phyloP scores from a whole-genome alignment of 1,140 invertebrate genomes.

The Dysdera silvatica region DNA sequence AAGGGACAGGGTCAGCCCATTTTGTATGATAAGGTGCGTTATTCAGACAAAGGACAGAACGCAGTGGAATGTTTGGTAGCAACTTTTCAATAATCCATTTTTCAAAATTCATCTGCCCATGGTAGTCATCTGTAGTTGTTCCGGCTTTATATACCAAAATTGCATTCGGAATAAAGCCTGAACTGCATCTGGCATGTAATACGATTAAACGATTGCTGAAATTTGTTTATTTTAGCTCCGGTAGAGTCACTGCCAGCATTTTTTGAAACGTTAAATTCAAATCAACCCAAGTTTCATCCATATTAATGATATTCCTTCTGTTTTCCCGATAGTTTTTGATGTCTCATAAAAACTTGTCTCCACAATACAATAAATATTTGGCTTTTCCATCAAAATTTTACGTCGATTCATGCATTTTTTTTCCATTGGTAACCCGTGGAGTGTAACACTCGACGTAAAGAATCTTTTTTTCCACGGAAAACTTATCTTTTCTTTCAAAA shows the following conservation, averaged over 20 bases:
- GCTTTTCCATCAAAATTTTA: not conserved
- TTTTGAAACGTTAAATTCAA: not conserved
- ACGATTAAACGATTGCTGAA: constrained; percentile 25
- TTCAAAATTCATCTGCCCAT: constrained; percentile 33
- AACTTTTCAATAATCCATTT: no score
- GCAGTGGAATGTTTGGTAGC: no score
- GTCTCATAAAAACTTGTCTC: not conserved
- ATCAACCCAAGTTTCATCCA: constrained; percentile 13
- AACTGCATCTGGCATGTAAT: constrained; percentile 26
- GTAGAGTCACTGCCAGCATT: not conserved
- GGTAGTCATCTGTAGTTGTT: constrained; percentile 31
- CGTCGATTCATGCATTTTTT: not conserved
- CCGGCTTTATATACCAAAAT: constrained; percentile 20
- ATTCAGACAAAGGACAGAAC: no score
- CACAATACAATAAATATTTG: not conserved
- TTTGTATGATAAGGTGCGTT: no score
- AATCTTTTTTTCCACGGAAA: not conserved
- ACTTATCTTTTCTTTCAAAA: not conserved
- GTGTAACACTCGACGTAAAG: no score
- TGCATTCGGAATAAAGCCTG: constrained; percentile 29
- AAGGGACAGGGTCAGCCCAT: no score
- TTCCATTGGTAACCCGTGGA: not conserved
- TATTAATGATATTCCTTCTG: not conserved
- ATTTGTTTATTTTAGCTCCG: not conserved
- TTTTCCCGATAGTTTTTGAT: not conserved